Percentiles rank a stretch among this genome's conserved stretches.
These are phyloP conservation scores for Perca schrenkii DNA, from an alignment of 2,113 vertebrate genomes.

Conservation along the genomic window DNA sequence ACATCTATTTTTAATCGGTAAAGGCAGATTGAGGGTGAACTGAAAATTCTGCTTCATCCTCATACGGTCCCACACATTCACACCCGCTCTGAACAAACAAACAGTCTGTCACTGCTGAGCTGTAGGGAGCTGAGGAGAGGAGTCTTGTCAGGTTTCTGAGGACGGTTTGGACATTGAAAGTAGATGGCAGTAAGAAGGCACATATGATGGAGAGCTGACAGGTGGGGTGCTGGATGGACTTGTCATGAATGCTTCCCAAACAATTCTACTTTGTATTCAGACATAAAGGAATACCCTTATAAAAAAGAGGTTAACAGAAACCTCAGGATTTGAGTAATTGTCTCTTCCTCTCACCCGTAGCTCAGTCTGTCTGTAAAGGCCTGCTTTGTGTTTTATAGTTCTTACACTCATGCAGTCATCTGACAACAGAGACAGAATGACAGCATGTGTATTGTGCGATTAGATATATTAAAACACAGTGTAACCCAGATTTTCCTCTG, in stretches of 20 bases:
- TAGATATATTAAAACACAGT: neutral
- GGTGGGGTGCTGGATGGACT: neutral
- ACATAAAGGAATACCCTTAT: neutral
- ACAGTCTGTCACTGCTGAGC: constrained; percentile 24
- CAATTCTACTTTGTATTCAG: neutral
- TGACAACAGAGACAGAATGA: neutral
- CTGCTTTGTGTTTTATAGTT: neutral
- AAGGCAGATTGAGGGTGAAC: constrained; percentile 59
- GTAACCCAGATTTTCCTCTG: too few relatives aligned
- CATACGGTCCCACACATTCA: constrained; percentile 53
- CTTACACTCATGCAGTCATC: too few relatives aligned
- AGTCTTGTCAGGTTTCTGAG: neutral
- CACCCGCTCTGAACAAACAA: constrained; percentile 53
- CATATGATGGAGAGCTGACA: constrained; percentile 1
- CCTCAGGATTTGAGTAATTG: neutral
- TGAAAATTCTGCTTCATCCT: constrained; percentile 52
- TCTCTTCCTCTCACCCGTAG: neutral
- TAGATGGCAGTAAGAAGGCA: neutral
- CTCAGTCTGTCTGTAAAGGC: neutral
- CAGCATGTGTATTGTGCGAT: neutral
- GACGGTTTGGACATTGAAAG: neutral
- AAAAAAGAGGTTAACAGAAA: too few relatives aligned
- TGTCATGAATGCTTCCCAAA: neutral
- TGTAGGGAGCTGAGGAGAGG: neutral
- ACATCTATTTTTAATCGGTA: constrained; percentile 62